phyloP scores from a whole-genome alignment of 2,113 vertebrate species.

The Dipodomys stephensi region DNA sequence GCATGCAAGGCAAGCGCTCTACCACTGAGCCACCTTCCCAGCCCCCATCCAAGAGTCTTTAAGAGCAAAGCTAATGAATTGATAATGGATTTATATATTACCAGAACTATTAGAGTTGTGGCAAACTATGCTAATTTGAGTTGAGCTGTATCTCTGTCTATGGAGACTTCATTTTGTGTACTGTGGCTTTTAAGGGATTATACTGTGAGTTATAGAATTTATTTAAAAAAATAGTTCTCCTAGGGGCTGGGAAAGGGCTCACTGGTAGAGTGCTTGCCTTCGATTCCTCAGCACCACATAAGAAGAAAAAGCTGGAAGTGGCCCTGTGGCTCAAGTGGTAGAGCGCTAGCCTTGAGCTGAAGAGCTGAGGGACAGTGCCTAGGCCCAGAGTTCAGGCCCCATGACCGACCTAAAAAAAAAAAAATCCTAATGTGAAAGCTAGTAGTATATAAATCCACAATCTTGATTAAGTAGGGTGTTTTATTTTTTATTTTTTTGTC shows the following conservation, averaged over 20 bases:
- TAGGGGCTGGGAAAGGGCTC: no score
- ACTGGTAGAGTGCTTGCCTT: no score
- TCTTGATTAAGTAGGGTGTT: background rate
- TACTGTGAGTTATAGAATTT: background rate
- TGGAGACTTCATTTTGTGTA: background rate
- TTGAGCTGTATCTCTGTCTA: background rate
- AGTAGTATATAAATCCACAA: constrained; percentile 10
- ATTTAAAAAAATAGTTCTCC: background rate
- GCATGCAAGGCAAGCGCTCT: no score
- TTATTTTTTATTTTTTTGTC: constrained; percentile 25
- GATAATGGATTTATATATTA: background rate
- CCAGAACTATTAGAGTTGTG: constrained; percentile 7
- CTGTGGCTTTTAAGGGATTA: background rate
- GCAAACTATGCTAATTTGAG: background rate
- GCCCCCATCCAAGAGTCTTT: constrained; percentile 27
- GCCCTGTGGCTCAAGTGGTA: no score
- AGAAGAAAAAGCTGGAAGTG: no score
- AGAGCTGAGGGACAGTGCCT: no score
- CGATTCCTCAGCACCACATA: no score
- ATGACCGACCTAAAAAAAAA: no score
- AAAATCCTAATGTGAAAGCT: background rate
- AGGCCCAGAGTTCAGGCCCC: no score
- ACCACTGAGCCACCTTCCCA: no score
- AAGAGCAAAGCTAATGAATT: constrained; percentile 4
- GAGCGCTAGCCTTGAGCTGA: no score